phyloP scores from a whole-genome alignment of 2,797 vertebrate genomes.

The Bradypodion pumilum region DNA sequence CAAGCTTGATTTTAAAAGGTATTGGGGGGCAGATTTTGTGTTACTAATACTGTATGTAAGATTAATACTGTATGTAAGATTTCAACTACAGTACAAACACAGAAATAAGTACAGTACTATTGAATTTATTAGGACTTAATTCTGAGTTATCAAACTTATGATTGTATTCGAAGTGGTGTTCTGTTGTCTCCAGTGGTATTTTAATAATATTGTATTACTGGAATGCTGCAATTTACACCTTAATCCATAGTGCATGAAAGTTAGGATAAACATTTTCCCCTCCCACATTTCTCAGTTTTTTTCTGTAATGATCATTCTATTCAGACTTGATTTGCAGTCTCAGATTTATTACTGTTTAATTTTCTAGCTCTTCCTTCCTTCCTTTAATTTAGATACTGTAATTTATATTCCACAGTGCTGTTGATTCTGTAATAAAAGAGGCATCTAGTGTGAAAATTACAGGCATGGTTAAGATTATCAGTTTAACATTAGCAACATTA shows the following conservation, averaged over 20 bases:
- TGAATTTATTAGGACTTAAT: background rate
- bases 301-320: too few relatives aligned
- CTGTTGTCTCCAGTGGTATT: background rate
- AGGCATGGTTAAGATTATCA: background rate
- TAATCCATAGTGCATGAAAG: too few relatives aligned
- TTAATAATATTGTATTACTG: rapidly evolving
- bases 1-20: conserved; percentile 98
- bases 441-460: background rate
- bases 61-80: too few relatives aligned
- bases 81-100: background rate
- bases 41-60: background rate
- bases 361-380: too few relatives aligned
- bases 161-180: background rate
- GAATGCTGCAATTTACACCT: too few relatives aligned
- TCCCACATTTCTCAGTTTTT: too few relatives aligned
- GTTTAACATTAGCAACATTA: background rate
- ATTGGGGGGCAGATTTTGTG: background rate
- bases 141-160: background rate
- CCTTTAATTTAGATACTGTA: background rate
- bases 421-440: background rate
- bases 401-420: background rate
- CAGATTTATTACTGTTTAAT: too few relatives aligned
- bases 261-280: too few relatives aligned
- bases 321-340: too few relatives aligned
- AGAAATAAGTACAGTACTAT: background rate